Evolutionary conservation across 92 coral and sea anemone genomes (phyloP).

Genomic region (Porites evermanni): DNA sequence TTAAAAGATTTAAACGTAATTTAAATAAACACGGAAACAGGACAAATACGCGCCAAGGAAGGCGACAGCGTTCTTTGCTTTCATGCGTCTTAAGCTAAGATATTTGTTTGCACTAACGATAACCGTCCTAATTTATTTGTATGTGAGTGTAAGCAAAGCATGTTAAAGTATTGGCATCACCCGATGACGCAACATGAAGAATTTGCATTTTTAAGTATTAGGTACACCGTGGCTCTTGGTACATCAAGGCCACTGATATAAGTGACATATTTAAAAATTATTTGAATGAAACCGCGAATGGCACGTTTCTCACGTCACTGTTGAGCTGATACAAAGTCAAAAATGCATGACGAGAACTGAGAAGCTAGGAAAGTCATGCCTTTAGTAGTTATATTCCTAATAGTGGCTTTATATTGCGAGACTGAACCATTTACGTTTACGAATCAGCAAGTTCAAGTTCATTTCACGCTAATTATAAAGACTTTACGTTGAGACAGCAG

Average conservation of each 20-base stretch:
- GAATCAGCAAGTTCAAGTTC: neutral
- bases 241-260: neutral
- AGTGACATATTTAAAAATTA: too few species aligned
- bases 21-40: neutral
- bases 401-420: neutral
- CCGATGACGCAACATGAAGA: conserved; percentile 12
- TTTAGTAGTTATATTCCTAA: neutral
- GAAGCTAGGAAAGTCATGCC: neutral
- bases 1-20: neutral
- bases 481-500: neutral
- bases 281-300: neutral
- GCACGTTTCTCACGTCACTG: neutral
- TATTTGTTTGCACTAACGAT: conserved; percentile 47
- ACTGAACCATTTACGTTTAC: neutral
- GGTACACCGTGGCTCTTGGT: neutral
- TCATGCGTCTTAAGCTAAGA: neutral
- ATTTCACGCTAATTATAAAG: neutral
- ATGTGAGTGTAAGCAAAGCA: neutral
- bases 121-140: conserved; percentile 34
- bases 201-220: neutral
- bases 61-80: conserved; percentile 1
- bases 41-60: too few species aligned
- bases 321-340: too few species aligned
- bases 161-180: conserved; percentile 3
- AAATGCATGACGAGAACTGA: neutral